Percentiles rank a stretch among this genome's conserved stretches.
Conservation (phyloP, 2,888 invertebrate genomes). For the Priocnemis perturbator region DNA sequence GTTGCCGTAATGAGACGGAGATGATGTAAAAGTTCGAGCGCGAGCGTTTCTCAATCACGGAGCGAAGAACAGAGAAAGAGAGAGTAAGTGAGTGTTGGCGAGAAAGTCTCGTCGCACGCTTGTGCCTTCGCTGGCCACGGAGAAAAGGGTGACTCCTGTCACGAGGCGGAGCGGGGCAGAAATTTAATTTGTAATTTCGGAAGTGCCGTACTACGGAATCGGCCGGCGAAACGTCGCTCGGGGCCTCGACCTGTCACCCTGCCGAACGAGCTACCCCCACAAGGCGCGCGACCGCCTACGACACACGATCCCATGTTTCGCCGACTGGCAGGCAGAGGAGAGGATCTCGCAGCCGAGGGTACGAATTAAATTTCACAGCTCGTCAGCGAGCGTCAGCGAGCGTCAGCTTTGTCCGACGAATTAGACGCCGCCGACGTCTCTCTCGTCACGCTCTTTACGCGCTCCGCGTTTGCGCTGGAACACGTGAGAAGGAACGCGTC, state of each 20-base stretch:
- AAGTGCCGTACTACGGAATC: conserved; percentile 59
- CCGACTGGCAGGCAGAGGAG: conserved; percentile 51
- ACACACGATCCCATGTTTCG: conserved; percentile 43
- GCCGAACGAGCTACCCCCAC: conserved; percentile 41
- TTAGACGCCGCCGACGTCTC: conserved; percentile 49
- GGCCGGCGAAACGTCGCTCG: conserved; percentile 52
- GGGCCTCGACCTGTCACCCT: conserved; percentile 43
- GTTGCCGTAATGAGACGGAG: no score
- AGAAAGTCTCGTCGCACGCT: no score
- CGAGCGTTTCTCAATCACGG: no score
- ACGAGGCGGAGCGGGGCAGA: no score
- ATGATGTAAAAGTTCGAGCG: no score
- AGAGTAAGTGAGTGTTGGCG: no score
- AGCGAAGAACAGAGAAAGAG: no score
- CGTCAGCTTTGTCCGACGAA: conserved; percentile 52
- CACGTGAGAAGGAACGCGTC: conserved; percentile 6
- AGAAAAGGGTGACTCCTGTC: no score
- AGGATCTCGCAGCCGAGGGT: conserved; percentile 33
- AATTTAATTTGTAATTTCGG: conserved; percentile 69
- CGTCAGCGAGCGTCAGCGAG: conserved; percentile 60
- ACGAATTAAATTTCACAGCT: conserved; percentile 70
- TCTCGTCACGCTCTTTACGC: conserved; percentile 32
- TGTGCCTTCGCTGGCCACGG: background rate
- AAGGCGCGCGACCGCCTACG: conserved; percentile 45
- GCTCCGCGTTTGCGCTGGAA: conserved; percentile 4